These are phyloP conservation scores for Trichechus manatus DNA, from an alignment of 2,113 vertebrate species.

Conservation along the genomic window DNA sequence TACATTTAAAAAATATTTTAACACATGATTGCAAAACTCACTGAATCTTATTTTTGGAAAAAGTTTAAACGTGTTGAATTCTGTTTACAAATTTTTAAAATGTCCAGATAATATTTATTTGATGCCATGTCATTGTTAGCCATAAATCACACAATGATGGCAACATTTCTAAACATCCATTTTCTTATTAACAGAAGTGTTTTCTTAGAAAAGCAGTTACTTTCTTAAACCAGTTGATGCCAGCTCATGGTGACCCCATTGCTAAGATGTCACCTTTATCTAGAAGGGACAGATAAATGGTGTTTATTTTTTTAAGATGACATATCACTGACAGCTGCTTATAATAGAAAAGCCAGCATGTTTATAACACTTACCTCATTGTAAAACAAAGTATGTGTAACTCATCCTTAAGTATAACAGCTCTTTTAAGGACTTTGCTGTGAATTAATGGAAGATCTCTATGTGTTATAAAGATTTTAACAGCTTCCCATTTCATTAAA, in stretches of 20 bases:
- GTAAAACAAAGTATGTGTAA: background rate
- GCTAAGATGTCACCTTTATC: conserved; percentile 8
- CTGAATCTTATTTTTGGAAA: conserved; percentile 5
- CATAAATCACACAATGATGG: background rate
- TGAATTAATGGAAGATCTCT: conserved; percentile 15
- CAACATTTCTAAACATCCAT: background rate
- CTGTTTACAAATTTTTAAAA: background rate
- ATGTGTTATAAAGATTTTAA: conserved; percentile 14
- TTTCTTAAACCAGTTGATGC: background rate
- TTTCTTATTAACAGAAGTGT: background rate
- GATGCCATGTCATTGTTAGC: conserved; percentile 18
- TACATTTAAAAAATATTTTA: background rate
- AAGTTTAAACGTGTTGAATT: background rate
- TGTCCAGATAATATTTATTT: background rate
- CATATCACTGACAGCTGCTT: background rate
- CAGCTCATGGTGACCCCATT: too few species aligned
- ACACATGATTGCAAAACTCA: background rate
- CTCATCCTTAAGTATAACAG: background rate
- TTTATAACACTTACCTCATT: conserved; percentile 21
- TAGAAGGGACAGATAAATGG: background rate
- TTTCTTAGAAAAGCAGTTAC: background rate
- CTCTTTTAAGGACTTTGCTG: background rate
- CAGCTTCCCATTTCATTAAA: conserved; percentile 21
- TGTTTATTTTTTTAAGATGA: background rate
- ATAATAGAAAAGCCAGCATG: background rate